Evolutionary conservation across 1,140 invertebrate species (phyloP).

Genomic region (Polyergus mexicanus): DNA sequence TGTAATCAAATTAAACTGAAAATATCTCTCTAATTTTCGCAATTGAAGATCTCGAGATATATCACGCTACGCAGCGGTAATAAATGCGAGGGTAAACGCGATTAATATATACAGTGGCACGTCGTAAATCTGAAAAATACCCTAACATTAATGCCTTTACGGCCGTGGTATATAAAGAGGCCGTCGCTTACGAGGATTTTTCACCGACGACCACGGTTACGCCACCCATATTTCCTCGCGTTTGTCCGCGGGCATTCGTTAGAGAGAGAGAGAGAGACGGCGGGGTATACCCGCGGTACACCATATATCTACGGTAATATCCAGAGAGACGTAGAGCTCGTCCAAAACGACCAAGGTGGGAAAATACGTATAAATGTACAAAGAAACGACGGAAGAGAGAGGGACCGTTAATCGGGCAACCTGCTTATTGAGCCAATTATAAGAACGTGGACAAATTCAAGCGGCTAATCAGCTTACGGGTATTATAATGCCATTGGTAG

Average conservation of each 20-base stretch:
- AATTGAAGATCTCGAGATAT: conserved; percentile 11
- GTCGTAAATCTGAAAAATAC: conserved; percentile 61
- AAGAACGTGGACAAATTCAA: conserved; percentile 85
- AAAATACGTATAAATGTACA: conserved; percentile 52
- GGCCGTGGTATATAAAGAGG: conserved; percentile 43
- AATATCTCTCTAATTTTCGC: neutral
- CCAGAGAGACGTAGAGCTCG: conserved; percentile 30
- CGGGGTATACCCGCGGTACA: conserved; percentile 37
- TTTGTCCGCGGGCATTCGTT: conserved; percentile 52
- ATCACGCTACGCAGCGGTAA: conserved; percentile 20
- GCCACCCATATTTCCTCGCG: conserved; percentile 61
- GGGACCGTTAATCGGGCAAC: conserved; percentile 77
- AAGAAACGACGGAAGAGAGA: conserved; percentile 29
- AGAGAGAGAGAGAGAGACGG: conserved; percentile 13
- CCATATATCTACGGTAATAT: conserved; percentile 56
- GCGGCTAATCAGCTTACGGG: conserved; percentile 84
- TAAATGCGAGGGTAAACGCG: conserved; percentile 49
- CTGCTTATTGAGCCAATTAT: conserved; percentile 84
- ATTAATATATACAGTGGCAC: conserved; percentile 61
- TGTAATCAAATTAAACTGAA: neutral
- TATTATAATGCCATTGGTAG: conserved; percentile 80
- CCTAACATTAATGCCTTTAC: conserved; percentile 55
- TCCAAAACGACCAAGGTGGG: conserved; percentile 1
- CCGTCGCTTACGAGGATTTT: conserved; percentile 61
- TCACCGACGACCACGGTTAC: conserved; percentile 55